phyloP scores from a whole-genome alignment of 2,797 vertebrate species.

The Macrochelys suwanniensis region DNA sequence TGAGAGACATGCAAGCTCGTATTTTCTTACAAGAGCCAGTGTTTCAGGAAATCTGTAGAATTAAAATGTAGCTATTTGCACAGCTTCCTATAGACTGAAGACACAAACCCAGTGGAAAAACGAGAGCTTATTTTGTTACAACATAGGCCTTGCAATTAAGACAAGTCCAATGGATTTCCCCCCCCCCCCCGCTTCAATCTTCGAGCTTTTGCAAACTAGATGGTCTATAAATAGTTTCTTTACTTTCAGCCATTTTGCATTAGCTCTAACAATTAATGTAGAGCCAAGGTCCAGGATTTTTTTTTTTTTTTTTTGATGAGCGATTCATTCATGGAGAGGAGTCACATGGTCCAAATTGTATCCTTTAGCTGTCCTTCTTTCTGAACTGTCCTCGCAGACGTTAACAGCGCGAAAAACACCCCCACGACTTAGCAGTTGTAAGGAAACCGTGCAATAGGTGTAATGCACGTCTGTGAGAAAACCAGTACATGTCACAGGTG shows the following conservation, averaged over 20 bases:
- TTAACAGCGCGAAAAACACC: neutral
- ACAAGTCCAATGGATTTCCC: neutral
- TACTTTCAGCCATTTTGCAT: conserved; percentile 68
- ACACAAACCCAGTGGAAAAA: neutral
- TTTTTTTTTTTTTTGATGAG: neutral
- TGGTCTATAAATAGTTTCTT: conserved; percentile 15
- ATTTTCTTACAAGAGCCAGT: neutral
- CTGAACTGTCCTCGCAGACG: neutral
- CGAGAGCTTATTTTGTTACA: accelerated
- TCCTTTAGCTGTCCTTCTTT: neutral
- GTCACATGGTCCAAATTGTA: neutral
- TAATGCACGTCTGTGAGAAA: accelerated
- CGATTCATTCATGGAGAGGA: neutral
- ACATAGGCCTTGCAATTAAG: neutral
- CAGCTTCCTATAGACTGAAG: neutral
- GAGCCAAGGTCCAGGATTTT: neutral
- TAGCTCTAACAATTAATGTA: conserved; percentile 33
- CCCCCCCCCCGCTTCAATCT: conserved; percentile 20
- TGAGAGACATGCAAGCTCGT: accelerated
- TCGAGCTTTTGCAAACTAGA: conserved; percentile 31
- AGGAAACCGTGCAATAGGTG: neutral
- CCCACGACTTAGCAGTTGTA: neutral
- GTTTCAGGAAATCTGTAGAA: neutral
- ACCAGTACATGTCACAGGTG: neutral
- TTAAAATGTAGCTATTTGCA: neutral